Conservation (phyloP, 2,888 invertebrate genomes). For the Diogma glabrata region DNA sequence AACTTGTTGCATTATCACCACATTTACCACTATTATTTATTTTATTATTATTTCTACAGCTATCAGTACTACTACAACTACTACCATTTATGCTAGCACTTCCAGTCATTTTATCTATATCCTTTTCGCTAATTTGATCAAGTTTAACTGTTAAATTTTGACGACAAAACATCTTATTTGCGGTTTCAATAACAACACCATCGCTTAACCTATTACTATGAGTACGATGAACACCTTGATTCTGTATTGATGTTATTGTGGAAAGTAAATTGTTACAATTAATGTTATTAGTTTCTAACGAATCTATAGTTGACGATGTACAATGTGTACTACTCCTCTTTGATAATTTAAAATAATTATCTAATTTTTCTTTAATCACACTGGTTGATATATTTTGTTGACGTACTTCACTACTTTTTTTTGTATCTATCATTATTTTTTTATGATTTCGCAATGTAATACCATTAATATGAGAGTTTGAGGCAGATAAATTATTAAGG, state of each 20-base stretch:
- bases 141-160: conserved; percentile 16
- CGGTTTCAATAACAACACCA: not conserved
- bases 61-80: too few species aligned
- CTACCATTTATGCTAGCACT: too few species aligned
- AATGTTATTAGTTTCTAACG: too few species aligned
- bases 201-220: not conserved
- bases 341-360: not conserved
- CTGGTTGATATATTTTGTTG: not conserved
- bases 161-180: conserved; percentile 11
- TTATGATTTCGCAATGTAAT: conserved; percentile 11
- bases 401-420: not conserved
- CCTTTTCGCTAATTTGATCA: conserved; percentile 12
- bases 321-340: not conserved
- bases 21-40: conserved; percentile 8
- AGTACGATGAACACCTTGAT: too few species aligned
- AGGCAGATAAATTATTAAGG: not conserved
- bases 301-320: not conserved
- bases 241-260: too few species aligned
- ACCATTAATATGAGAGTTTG: not conserved
- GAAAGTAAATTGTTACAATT: too few species aligned
- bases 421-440: conserved; percentile 6
- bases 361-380: not conserved
- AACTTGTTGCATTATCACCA: not conserved
- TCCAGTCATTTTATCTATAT: conserved; percentile 8
- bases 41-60: conserved; percentile 13